These are phyloP conservation scores for Trachymyrmex cornetzi DNA, from an alignment of 1,140 invertebrate genomes.

Conservation along the genomic window DNA sequence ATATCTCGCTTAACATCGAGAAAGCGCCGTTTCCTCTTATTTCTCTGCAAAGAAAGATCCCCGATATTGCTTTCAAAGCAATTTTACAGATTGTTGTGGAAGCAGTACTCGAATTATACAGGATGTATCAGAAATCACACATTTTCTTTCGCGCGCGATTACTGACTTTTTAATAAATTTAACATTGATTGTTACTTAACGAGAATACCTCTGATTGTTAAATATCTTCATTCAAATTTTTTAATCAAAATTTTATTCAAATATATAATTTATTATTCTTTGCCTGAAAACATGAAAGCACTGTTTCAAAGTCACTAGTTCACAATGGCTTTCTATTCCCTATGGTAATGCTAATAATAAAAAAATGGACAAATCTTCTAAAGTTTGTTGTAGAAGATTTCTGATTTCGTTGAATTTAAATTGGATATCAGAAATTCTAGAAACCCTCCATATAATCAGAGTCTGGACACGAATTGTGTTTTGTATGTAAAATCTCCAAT, in stretches of 20 bases:
- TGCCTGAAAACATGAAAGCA: no score
- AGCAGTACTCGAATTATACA: slow-evolving; percentile 11
- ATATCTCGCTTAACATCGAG: slow-evolving; percentile 31
- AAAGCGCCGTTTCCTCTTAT: background rate
- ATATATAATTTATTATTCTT: background rate
- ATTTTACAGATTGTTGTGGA: background rate
- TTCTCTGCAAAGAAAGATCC: background rate
- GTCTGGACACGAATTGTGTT: no score
- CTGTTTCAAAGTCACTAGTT: no score
- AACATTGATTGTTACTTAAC: background rate
- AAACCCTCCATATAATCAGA: no score
- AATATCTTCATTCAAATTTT: slow-evolving; percentile 6
- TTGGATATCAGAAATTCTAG: no score
- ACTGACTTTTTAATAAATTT: background rate
- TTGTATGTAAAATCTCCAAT: no score
- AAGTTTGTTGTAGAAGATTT: no score
- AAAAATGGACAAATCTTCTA: no score
- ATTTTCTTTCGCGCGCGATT: background rate
- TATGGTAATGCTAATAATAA: no score
- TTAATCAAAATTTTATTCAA: background rate
- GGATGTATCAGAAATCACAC: background rate
- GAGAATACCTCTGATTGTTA: background rate
- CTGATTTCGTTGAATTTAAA: no score
- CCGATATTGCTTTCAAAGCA: slow-evolving; percentile 16
- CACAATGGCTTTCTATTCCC: no score